Conservation (phyloP, 2,113 vertebrate genomes). For the Pachyramphus minor region DNA sequence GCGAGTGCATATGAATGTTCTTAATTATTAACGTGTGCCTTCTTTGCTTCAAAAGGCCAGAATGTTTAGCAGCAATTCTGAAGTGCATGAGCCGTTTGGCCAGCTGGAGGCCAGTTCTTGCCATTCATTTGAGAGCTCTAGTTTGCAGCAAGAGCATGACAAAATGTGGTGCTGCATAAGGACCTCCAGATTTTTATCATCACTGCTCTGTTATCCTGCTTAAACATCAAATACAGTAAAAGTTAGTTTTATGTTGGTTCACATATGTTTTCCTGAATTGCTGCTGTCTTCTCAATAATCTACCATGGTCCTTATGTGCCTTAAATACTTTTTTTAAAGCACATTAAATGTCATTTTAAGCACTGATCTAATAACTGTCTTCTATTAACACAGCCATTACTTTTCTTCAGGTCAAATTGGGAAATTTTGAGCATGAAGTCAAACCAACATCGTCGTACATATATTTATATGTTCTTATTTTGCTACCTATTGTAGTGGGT, state of each 20-base stretch:
- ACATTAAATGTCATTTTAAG: background rate
- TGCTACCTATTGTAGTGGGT: slow-evolving; percentile 70
- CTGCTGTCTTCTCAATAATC: background rate
- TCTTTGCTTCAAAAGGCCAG: background rate
- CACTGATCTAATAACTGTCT: background rate
- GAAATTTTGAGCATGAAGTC: slow-evolving; percentile 51
- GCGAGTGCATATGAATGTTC: background rate
- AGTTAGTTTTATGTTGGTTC: background rate
- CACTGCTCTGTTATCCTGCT: background rate
- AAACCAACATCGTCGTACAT: slow-evolving; percentile 52
- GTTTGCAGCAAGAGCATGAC: background rate
- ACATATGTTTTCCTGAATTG: background rate
- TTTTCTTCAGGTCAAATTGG: slow-evolving; percentile 80
- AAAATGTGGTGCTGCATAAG: background rate
- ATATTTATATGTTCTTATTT: slow-evolving; percentile 69
- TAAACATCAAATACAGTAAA: background rate
- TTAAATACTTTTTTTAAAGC: background rate
- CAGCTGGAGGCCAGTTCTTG: background rate
- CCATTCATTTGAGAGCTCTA: background rate
- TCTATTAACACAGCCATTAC: background rate
- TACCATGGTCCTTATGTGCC: background rate
- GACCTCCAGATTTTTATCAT: background rate
- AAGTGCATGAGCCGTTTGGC: background rate
- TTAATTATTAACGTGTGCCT: background rate
- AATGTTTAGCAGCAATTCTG: background rate